Conservation (phyloP, 2,113 vertebrate species). For the Ammospiza caudacuta region DNA sequence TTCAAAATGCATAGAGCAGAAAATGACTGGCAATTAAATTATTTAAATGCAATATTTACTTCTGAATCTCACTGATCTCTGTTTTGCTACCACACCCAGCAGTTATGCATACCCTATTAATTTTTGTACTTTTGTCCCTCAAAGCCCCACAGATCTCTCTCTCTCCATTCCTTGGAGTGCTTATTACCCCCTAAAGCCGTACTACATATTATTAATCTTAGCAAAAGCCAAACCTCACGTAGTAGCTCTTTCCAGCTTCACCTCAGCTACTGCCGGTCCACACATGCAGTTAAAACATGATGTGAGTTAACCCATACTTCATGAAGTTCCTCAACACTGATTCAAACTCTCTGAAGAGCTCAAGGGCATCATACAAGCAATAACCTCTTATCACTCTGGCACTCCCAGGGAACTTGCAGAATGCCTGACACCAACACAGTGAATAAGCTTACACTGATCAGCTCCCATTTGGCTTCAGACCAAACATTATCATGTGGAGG, state of each 20-base stretch:
- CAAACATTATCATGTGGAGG: background rate
- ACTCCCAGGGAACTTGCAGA: background rate
- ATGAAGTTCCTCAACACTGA: background rate
- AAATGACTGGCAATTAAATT: background rate
- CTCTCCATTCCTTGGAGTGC: background rate
- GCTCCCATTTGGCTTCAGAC: background rate
- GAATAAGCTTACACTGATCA: background rate
- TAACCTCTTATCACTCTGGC: background rate
- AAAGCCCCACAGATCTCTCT: background rate
- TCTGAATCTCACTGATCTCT: background rate
- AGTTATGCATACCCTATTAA: background rate
- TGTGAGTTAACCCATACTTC: background rate
- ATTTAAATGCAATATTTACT: background rate
- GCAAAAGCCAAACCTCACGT: background rate
- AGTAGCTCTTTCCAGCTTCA: background rate
- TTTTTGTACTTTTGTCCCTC: background rate
- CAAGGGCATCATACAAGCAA: background rate
- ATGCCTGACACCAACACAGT: background rate
- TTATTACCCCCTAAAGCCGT: background rate
- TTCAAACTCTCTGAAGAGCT: background rate
- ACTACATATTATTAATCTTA: fast-evolving
- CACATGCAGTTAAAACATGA: background rate
- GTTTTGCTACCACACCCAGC: background rate
- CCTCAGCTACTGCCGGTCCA: background rate
- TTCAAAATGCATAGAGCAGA: background rate